A percentile compares a stretch with the other conserved stretches of the same genome.
Conservation (phyloP, 2,113 vertebrate genomes). For the Muntiacus reevesi region DNA sequence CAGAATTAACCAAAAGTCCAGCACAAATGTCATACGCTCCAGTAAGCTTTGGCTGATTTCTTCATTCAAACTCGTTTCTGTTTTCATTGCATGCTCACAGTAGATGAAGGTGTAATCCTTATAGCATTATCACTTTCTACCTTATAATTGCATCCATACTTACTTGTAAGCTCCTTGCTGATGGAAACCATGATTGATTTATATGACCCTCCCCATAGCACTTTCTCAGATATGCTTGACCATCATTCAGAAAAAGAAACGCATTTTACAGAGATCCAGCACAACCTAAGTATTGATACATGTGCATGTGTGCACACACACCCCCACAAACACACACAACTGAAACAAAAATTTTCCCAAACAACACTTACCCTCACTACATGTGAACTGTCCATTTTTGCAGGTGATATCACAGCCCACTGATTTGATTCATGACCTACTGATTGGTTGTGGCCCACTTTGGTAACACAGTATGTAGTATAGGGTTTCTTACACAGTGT, state of each 20-base stretch:
- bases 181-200: background rate
- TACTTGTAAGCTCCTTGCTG: background rate
- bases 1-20: background rate
- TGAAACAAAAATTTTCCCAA: background rate
- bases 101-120: background rate
- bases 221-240: background rate
- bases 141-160: background rate
- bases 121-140: background rate
- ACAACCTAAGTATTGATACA: background rate
- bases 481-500: background rate
- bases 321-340: background rate
- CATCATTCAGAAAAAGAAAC: background rate
- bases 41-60: background rate
- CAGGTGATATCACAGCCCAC: background rate
- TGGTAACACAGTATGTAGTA: background rate
- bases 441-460: background rate
- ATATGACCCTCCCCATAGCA: background rate
- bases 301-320: accelerated
- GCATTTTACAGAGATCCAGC: background rate
- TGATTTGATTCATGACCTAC: background rate
- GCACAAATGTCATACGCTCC: background rate
- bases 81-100: background rate
- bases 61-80: background rate
- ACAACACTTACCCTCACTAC: background rate
- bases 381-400: background rate